These are phyloP conservation scores for Hipposideros armiger DNA, from an alignment of 2,113 vertebrate genomes.

Conservation along the genomic window DNA sequence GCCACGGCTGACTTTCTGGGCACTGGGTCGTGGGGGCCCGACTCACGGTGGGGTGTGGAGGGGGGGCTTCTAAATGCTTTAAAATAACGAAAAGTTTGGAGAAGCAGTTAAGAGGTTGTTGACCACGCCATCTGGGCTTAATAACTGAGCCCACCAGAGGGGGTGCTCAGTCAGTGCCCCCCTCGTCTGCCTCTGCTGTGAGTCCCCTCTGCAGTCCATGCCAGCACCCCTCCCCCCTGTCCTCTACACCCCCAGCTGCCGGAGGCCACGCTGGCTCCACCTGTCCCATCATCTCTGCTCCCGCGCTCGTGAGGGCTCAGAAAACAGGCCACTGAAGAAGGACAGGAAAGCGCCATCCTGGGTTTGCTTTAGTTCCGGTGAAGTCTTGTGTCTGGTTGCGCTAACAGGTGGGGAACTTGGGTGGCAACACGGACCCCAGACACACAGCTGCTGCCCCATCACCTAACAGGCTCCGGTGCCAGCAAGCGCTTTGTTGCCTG, in stretches of 20 bases:
- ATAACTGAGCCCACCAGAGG: not conserved
- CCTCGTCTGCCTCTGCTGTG: too few relatives aligned
- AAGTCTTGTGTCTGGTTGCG: not conserved
- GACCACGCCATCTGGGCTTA: rapidly evolving
- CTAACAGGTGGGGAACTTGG: not conserved
- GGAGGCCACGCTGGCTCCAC: not conserved
- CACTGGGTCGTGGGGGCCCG: too few relatives aligned
- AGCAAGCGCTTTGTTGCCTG: too few relatives aligned
- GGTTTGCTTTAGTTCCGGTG: not conserved
- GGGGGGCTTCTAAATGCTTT: not conserved
- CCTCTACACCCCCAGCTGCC: rapidly evolving
- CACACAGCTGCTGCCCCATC: too few relatives aligned
- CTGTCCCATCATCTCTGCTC: not conserved
- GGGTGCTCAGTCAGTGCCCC: not conserved
- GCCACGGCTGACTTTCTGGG: too few relatives aligned
- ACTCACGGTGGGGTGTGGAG: rapidly evolving
- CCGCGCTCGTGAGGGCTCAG: not conserved
- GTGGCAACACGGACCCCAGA: rapidly evolving
- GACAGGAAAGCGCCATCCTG: not conserved
- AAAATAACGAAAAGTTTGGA: not conserved
- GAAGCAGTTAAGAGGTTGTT: not conserved
- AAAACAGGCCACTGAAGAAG: not conserved
- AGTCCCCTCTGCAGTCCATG: too few relatives aligned
- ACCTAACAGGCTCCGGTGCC: too few relatives aligned
- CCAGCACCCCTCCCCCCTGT: not conserved